Evolutionary conservation across 2,888 invertebrate genomes (phyloP).

Genomic region (Gryllus longicercus): DNA sequence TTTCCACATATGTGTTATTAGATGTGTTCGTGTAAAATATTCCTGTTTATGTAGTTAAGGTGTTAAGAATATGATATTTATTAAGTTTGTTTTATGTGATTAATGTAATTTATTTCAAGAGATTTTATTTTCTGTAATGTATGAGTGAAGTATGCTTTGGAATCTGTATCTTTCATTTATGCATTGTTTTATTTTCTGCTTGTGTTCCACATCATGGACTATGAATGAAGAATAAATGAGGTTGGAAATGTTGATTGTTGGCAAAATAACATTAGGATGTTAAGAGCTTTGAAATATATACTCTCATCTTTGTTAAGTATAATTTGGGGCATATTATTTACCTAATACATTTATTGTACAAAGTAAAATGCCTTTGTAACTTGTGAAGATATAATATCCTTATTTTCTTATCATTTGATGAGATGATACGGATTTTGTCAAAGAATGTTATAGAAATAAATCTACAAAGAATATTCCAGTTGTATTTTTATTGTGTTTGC

Average conservation of each 20-base stretch:
- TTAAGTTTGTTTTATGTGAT: slow-evolving; percentile 2
- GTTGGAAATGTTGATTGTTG: background rate
- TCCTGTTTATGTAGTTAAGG: background rate
- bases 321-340: background rate
- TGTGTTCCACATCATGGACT: background rate
- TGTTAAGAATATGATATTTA: background rate
- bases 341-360: background rate
- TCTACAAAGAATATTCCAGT: background rate
- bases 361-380: background rate
- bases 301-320: background rate
- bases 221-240: background rate
- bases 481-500: too few relatives aligned
- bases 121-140: background rate
- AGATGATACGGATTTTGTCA: background rate
- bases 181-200: background rate
- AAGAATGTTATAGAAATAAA: slow-evolving; percentile 17
- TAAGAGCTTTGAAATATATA: background rate
- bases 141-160: background rate
- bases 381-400: background rate
- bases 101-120: background rate
- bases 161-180: background rate
- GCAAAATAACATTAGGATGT: background rate
- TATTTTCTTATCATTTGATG: slow-evolving; percentile 10
- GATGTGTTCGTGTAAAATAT: background rate
- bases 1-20: background rate